Evolutionary conservation across 2,113 vertebrate genomes (phyloP).

Genomic region (Hydrochoerus hydrochaeris): DNA sequence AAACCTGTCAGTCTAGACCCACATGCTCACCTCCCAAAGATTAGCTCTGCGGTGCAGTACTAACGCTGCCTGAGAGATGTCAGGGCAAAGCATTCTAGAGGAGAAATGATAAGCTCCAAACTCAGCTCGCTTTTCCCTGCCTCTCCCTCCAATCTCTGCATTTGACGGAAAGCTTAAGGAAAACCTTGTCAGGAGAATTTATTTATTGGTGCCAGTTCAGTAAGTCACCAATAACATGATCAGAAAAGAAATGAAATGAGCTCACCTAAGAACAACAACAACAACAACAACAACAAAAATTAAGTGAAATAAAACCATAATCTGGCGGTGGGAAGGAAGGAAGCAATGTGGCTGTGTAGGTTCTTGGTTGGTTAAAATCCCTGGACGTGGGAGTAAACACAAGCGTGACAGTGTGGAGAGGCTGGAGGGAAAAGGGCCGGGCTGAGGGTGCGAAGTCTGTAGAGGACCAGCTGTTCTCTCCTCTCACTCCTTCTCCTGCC

Average conservation of each 20-base stretch:
- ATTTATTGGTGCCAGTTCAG: slow-evolving; percentile 50
- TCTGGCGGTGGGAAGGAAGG: slow-evolving; percentile 72
- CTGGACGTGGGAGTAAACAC: slow-evolving; percentile 76
- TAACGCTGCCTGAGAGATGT: background rate
- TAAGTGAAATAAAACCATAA: slow-evolving; percentile 75
- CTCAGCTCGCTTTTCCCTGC: background rate
- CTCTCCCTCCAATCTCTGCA: background rate
- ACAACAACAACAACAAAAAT: background rate
- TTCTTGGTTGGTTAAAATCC: slow-evolving; percentile 77
- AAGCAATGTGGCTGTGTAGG: slow-evolving; percentile 75
- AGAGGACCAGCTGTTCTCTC: slow-evolving; percentile 59
- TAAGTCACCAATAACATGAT: slow-evolving; percentile 35
- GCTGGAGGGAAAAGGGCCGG: slow-evolving; percentile 5
- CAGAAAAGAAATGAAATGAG: slow-evolving; percentile 52
- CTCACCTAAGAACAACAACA: slow-evolving; percentile 32
- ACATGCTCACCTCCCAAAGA: background rate
- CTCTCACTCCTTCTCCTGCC: slow-evolving; percentile 34
- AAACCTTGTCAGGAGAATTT: background rate
- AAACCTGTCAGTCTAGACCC: background rate
- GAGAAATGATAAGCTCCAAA: background rate
- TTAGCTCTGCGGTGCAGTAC: background rate
- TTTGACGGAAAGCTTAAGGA: slow-evolving; percentile 26
- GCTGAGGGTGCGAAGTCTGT: background rate
- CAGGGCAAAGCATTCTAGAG: background rate
- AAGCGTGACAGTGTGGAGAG: slow-evolving; percentile 64